These are phyloP conservation scores for Clarias pachynema DNA, from an alignment of 2,797 vertebrate species.

Conservation along the genomic window DNA sequence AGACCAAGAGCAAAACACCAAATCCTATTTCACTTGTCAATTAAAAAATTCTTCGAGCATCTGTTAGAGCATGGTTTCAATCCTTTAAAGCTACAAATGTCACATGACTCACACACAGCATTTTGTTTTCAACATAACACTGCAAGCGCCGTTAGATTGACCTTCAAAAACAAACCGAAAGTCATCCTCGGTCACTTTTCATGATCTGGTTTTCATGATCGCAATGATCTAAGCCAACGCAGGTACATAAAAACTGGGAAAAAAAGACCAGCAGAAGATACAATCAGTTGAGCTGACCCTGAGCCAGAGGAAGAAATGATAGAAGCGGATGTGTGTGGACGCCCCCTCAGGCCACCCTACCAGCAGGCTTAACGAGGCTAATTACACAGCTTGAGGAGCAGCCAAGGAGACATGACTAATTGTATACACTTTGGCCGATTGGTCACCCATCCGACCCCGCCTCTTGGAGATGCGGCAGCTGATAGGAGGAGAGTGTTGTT, in stretches of 20 bases:
- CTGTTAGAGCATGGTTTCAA: not conserved
- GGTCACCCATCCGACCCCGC: slow-evolving; percentile 50
- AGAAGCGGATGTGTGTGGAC: slow-evolving; percentile 22
- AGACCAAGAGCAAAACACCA: not conserved
- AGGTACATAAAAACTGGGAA: slow-evolving; percentile 22
- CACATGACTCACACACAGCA: not conserved
- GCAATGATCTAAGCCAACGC: slow-evolving; percentile 10
- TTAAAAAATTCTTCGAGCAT: not conserved
- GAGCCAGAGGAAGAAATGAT: slow-evolving; percentile 29
- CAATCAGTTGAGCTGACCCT: slow-evolving; percentile 23
- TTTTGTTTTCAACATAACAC: slow-evolving; percentile 1
- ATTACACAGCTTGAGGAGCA: slow-evolving; percentile 53
- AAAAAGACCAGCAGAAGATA: slow-evolving; percentile 29
- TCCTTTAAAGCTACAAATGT: not conserved
- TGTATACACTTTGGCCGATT: slow-evolving; percentile 47
- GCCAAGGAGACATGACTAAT: slow-evolving; percentile 56
- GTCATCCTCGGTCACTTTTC: slow-evolving; percentile 6
- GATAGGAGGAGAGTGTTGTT: slow-evolving; percentile 50
- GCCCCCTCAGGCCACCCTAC: slow-evolving; percentile 43
- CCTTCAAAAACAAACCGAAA: not conserved
- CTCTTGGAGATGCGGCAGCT: slow-evolving; percentile 39
- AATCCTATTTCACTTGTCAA: not conserved
- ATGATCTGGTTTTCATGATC: slow-evolving; percentile 13
- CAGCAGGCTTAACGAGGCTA: slow-evolving; percentile 55
- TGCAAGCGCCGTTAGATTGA: not conserved